Base-by-base conservation (phyloP, 2,113 vertebrate genomes). In the Tragulus kanchil region DNA sequence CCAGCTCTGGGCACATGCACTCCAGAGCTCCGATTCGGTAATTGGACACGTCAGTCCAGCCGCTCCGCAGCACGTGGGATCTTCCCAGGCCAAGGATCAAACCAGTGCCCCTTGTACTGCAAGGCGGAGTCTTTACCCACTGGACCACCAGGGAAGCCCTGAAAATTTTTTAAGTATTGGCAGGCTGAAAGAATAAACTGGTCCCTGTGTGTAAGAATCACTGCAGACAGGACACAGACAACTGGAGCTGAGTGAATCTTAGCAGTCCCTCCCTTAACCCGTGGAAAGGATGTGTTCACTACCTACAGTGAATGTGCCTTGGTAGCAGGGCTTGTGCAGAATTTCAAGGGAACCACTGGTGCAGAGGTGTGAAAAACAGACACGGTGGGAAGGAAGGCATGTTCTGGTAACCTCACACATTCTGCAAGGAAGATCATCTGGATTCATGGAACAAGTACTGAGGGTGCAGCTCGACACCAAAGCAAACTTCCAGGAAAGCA, bases 311-410 rank as follows among this genome's bases (percentile, higher is more conserved):
- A n/a, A n/a, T n/a, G n/a, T n/a, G n/a, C n/a, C n/a, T n/a, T n/a
- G n/a, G n/a, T n/a, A n/a, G n/a, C n/a, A n/a, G n/a, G n/a, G n/a
- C n/a, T n/a, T n/a, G n/a, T n/a, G n/a, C n/a, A n/a, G n/a, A n/a
- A n/a, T n/a, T n/a, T n/a, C n/a, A n/a, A 62, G 56, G 77, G 54
- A 36, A 36, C 95, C 73, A 36, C 65, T 75, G 19, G 62, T 88
- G 45, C 59, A 71, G 67, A 92, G 75, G 36, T 90, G 52, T 92
- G 85, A 90, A 65, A 94, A 45, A 26, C 59, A 89, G 56, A 92
- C 31, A 69, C 81, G 71, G 9, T 83, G 42, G 93, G 2, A 19
- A 87, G 88, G 58, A 93, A 19, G 26, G 81, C 59, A 36, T 65
- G 14, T 56, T 92, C 52, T 96, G 16, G 3, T 67, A 89, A 28